A percentile compares a stretch with the other conserved stretches of the same genome.
phyloP scores from a whole-genome alignment of 2,888 invertebrate genomes.

The Eupithecia inturbata region DNA sequence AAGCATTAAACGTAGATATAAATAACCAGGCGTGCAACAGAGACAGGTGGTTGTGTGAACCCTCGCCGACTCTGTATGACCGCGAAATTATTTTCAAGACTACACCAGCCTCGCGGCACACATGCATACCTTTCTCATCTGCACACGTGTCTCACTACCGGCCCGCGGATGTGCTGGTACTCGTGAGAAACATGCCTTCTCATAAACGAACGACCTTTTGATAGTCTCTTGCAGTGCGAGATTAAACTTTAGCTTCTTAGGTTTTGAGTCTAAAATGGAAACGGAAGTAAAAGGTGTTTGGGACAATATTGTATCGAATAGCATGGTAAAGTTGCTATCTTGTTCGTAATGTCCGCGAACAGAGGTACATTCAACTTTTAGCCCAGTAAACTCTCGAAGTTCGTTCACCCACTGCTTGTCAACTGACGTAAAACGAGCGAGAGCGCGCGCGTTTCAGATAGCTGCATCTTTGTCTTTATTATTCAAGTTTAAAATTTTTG shows the following conservation, averaged over 20 bases:
- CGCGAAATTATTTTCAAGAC: constrained; percentile 85
- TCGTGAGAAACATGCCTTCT: constrained; percentile 80
- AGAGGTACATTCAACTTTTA: constrained; percentile 85
- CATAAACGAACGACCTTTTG: constrained; percentile 58
- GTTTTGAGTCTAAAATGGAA: constrained; percentile 49
- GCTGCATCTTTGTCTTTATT: constrained; percentile 68
- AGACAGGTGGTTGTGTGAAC: constrained; percentile 83
- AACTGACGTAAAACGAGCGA: constrained; percentile 80
- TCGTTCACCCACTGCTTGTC: constrained; percentile 85
- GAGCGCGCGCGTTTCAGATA: constrained; percentile 65
- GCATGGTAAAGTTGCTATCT: constrained; percentile 83
- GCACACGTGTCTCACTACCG: constrained; percentile 76
- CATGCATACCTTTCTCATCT: constrained; percentile 59
- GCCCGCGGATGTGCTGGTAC: constrained; percentile 73
- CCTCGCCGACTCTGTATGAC: constrained; percentile 79
- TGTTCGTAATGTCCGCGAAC: constrained; percentile 85
- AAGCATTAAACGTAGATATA: constrained; percentile 70
- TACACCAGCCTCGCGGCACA: constrained; percentile 77
- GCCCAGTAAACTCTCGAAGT: constrained; percentile 84
- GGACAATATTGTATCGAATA: constrained; percentile 53
- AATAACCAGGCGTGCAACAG: constrained; percentile 82
- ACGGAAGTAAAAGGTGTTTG: constrained; percentile 63
- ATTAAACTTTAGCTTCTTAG: constrained; percentile 54
- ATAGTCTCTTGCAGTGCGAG: constrained; percentile 48
- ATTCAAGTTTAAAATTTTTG: constrained; percentile 81